phyloP scores from a whole-genome alignment of 2,113 vertebrate genomes.

The Apodemus sylvaticus region DNA sequence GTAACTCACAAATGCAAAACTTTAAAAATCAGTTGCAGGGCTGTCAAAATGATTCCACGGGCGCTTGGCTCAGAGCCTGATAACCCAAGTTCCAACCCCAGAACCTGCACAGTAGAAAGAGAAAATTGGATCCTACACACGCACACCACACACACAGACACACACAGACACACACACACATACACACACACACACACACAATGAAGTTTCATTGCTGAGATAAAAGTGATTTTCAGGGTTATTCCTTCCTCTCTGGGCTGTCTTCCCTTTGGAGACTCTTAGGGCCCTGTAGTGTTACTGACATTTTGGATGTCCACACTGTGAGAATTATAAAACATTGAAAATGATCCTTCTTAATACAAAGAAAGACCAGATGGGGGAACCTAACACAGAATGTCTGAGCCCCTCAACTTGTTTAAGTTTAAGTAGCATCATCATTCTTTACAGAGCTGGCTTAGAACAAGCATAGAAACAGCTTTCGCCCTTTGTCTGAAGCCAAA shows the following conservation, averaged over 20 bases:
- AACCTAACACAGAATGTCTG: constrained; percentile 80
- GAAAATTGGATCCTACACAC: neutral
- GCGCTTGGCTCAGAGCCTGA: no score
- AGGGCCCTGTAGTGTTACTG: neutral
- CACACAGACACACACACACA: neutral
- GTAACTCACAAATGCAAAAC: neutral
- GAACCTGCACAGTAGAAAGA: neutral
- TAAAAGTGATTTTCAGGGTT: neutral
- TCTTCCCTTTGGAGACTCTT: neutral
- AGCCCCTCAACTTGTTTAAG: constrained; percentile 82
- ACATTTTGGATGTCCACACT: constrained; percentile 4
- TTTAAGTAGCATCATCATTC: constrained; percentile 80
- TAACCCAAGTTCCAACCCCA: neutral
- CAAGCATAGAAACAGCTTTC: constrained; percentile 81
- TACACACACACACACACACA: neutral
- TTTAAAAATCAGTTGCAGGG: constrained; percentile 13
- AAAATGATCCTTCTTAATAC: constrained; percentile 65
- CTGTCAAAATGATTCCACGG: neutral
- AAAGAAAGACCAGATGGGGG: constrained; percentile 79
- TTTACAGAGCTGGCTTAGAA: constrained; percentile 76
- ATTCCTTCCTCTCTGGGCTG: neutral
- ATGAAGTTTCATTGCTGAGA: neutral
- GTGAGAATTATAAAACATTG: constrained; percentile 59
- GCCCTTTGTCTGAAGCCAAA: constrained; percentile 79
- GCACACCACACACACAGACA: neutral